Percentiles rank a stretch among this genome's conserved stretches.
phyloP scores from a whole-genome alignment of 2,888 invertebrate genomes.

The Elegia similella region DNA sequence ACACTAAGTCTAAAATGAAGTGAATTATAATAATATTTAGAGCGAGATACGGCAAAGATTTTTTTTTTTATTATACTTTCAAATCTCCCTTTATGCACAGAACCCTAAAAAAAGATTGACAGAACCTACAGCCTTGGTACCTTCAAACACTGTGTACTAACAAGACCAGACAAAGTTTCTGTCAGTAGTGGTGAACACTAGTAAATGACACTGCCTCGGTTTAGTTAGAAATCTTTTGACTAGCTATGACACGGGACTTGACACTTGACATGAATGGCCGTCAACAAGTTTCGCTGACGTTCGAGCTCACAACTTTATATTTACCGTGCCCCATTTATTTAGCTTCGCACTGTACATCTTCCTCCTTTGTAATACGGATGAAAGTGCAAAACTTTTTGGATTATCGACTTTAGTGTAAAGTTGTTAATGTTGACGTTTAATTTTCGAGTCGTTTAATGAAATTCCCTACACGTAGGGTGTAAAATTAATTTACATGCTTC shows the following conservation, averaged over 20 bases:
- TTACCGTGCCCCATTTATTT: not conserved
- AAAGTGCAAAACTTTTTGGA: not conserved
- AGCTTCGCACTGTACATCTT: not conserved
- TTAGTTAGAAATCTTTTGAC: conserved; percentile 33
- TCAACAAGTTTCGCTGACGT: conserved; percentile 35
- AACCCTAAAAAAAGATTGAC: too few relatives aligned
- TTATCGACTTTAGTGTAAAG: not conserved
- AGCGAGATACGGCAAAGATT: too few relatives aligned
- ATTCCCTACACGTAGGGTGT: conserved; percentile 17
- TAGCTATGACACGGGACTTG: conserved; percentile 33
- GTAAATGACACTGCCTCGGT: not conserved
- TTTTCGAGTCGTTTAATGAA: conserved; percentile 20
- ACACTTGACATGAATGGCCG: conserved; percentile 37
- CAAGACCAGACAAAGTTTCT: not conserved
- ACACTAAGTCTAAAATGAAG: too few relatives aligned
- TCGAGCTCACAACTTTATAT: not conserved
- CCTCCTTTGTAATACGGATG: not conserved
- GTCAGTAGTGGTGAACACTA: not conserved
- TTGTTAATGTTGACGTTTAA: conserved; percentile 14
- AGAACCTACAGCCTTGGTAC: too few relatives aligned
- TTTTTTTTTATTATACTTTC: too few relatives aligned
- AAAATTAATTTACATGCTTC: conserved; percentile 20
- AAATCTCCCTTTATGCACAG: too few relatives aligned
- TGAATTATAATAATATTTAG: too few relatives aligned
- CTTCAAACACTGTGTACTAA: too few relatives aligned